Evolutionary conservation across 2,113 vertebrate genomes (phyloP), one percentile per base, ranked within the genome.

Genomic region (Bos javanicus): DNA sequence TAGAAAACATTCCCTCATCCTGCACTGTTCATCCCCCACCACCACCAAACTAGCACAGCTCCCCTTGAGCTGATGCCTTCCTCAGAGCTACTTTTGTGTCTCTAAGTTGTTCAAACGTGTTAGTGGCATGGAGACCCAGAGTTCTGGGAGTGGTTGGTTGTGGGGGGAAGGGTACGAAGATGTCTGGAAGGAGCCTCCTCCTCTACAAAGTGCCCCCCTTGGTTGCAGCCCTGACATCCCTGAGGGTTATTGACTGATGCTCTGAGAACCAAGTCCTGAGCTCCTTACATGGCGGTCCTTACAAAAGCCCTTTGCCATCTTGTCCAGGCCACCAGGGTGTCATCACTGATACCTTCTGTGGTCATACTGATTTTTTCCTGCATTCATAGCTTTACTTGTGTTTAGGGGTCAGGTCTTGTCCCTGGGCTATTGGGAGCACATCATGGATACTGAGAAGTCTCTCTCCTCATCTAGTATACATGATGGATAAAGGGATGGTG

Each of bases 141-240:
- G 12, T 90, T 71, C 17, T 46, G 25, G 59, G 59, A 30, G 59
- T 0, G 2, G 12, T 28, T 60, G 59, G 59, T 60, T 13, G 59
- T 11, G 21, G 26, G 1, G 15, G n/a, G 14, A 14, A 15, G 33
- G 26, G 8, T 64, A 0, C 5, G 2, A 19, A 71, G 17, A 1
- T 8, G 7, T 36, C 30, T 43, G 0, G 26, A 7, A 59, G 28
- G 21, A 19, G 23, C 19, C 7, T 57, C 23, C 26, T 90, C 46
- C 48, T 95, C 2, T n/a, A 28, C 48, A 50, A 19, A 67, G 15
- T 2, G 19, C 5, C 67, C 25, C 10, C 59, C 14, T 23, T 10
- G 3, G 7, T 7, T 62, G 26, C 16, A 23, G 0, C 67, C 82
- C 7, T 67, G 80, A 25, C 16, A 2, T 59, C 82, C 30, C 43